Conservation (phyloP, 2,797 vertebrate genomes). For the Pangasius larnaudii region DNA sequence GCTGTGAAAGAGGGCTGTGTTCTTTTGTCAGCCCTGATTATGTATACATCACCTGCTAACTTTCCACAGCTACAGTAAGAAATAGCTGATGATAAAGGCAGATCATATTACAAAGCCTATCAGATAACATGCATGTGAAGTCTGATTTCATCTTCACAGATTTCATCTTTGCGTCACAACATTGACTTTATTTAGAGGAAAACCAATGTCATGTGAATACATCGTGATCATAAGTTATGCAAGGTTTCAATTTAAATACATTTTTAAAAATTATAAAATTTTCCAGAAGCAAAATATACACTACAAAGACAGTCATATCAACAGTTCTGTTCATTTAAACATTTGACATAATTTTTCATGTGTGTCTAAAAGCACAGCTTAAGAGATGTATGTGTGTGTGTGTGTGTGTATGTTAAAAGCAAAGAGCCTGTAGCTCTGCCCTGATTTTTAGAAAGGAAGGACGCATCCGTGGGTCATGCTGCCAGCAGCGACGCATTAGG, state of each 20-base stretch:
- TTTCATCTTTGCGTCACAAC: not conserved
- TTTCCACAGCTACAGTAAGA: not conserved
- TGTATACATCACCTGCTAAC: not conserved
- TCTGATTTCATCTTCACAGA: constrained; percentile 11
- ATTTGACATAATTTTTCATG: constrained; percentile 8
- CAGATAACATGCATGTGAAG: constrained; percentile 1
- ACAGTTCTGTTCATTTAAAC: constrained; percentile 19
- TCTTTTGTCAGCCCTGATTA: not conserved
- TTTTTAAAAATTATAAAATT: not conserved
- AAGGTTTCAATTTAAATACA: constrained; percentile 32
- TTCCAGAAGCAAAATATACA: constrained; percentile 25
- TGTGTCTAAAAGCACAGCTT: not conserved
- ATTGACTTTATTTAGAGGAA: constrained; percentile 19
- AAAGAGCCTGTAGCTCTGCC: constrained; percentile 78
- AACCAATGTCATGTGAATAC: constrained; percentile 3
- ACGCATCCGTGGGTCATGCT: constrained; percentile 83
- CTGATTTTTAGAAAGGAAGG: constrained; percentile 81
- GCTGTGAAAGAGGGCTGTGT: not conserved
- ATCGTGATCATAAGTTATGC: constrained; percentile 34
- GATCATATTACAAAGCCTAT: not conserved
- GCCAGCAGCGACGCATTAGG: constrained; percentile 91
- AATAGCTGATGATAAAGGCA: no score
- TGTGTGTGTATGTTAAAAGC: constrained; percentile 64
- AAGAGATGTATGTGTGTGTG: constrained; percentile 6
- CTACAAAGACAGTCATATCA: constrained; percentile 6